These are phyloP conservation scores for Falco berigora DNA, from an alignment of 2,797 vertebrate genomes.

Conservation along the genomic window DNA sequence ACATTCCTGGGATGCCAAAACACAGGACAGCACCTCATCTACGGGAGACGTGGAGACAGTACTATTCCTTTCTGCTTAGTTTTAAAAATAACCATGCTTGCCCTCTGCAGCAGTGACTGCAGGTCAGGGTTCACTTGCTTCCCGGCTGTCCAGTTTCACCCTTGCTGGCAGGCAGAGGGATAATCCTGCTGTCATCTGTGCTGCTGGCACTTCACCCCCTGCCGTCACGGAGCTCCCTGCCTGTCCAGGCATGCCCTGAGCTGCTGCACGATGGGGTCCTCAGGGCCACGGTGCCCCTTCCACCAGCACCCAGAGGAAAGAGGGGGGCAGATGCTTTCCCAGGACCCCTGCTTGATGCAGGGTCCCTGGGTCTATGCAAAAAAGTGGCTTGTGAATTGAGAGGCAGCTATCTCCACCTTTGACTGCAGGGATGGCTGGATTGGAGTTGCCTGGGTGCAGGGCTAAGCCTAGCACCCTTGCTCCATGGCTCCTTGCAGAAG, in stretches of 20 bases:
- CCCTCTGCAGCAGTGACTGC: fast-evolving
- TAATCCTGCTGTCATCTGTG: slow-evolving; percentile 30
- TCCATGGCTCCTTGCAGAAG: background rate
- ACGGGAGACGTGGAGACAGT: background rate
- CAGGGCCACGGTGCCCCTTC: fast-evolving
- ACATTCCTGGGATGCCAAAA: background rate
- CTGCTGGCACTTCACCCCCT: background rate
- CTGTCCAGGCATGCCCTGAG: fast-evolving
- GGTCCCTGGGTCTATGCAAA: background rate
- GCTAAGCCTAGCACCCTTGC: background rate
- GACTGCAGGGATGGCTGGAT: background rate
- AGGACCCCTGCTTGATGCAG: background rate
- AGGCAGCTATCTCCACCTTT: background rate
- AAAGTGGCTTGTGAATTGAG: background rate
- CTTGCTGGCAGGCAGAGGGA: background rate
- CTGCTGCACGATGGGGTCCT: background rate
- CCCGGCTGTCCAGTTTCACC: background rate
- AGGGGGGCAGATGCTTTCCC: background rate
- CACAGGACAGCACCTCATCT: background rate
- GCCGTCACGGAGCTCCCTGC: background rate
- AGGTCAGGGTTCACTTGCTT: background rate
- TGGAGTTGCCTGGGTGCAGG: fast-evolving
- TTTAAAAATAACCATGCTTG: background rate
- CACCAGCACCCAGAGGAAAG: background rate
- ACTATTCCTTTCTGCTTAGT: background rate